phyloP scores from a whole-genome alignment of 1,140 invertebrate species.

The Cydia fagiglandana region DNA sequence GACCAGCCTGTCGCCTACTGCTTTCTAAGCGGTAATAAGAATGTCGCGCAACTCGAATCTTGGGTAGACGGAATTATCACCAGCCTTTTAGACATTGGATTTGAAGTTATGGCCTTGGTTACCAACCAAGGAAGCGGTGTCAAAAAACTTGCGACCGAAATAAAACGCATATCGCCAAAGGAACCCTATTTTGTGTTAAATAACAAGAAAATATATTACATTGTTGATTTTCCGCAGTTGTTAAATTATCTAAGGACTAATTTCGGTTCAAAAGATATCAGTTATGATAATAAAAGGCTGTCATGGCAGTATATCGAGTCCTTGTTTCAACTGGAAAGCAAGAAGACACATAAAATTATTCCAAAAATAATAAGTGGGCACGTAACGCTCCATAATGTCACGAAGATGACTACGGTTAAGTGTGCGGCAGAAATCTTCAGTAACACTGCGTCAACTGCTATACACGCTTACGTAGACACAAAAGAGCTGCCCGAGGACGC shows the following conservation, averaged over 20 bases:
- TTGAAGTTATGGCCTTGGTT: conserved; percentile 41
- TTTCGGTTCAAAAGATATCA: conserved; percentile 40
- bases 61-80: conserved; percentile 41
- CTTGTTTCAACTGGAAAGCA: conserved; percentile 3
- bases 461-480: conserved; percentile 36
- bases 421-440: conserved; percentile 40
- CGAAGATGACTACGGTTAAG: conserved; percentile 37
- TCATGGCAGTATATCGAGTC: conserved; percentile 34
- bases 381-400: conserved; percentile 23
- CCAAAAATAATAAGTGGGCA: conserved; percentile 31
- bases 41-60: conserved; percentile 37
- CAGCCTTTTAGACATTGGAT: conserved; percentile 40
- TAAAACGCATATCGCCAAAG: conserved; percentile 38
- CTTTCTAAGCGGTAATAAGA: conserved; percentile 37
- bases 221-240: conserved; percentile 47
- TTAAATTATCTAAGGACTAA: conserved; percentile 44
- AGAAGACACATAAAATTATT: conserved; percentile 10
- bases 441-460: conserved; percentile 36
- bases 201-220: conserved; percentile 41
- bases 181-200: conserved; percentile 43
- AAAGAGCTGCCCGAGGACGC: conserved; percentile 35
- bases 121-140: conserved; percentile 44
- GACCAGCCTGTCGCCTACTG: conserved; percentile 46
- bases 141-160: conserved; percentile 38
- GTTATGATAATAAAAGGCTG: conserved; percentile 31